Percentiles rank a stretch among this genome's conserved stretches.
phyloP scores from a whole-genome alignment of 2,113 vertebrate genomes.

The Megaleporinus macrocephalus region DNA sequence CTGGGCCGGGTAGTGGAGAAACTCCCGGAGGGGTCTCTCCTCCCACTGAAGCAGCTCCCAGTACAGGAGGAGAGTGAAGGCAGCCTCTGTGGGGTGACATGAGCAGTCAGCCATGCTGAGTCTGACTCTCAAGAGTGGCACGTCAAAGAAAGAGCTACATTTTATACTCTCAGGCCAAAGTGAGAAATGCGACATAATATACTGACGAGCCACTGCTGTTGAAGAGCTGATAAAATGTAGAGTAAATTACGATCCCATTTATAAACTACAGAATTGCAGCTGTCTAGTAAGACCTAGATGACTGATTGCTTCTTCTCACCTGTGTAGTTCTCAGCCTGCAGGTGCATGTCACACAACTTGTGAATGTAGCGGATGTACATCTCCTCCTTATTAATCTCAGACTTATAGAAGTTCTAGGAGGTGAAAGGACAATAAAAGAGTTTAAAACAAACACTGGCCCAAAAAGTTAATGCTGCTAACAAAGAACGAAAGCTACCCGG shows the following conservation, averaged over 20 bases:
- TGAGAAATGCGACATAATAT: background rate
- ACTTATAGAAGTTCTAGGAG: constrained; percentile 96
- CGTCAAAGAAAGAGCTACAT: background rate
- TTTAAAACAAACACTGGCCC: background rate
- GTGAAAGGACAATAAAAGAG: background rate
- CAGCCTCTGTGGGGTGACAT: constrained; percentile 85
- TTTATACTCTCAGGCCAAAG: no score
- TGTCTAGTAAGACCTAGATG: background rate
- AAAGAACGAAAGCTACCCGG: background rate
- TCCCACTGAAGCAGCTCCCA: constrained; percentile 98
- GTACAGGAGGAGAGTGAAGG: constrained; percentile 95
- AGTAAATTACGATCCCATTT: background rate
- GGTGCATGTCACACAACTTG: constrained; percentile 97
- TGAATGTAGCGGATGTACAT: constrained; percentile 99
- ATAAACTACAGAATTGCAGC: background rate
- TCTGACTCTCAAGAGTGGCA: background rate
- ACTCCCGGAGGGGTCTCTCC: constrained; percentile 90
- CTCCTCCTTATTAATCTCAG: constrained; percentile 98
- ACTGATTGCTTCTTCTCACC: constrained; percentile 67
- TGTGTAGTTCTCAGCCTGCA: constrained; percentile 97
- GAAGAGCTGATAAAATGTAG: background rate
- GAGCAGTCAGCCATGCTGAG: background rate
- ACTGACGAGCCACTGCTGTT: background rate
- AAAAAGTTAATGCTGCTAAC: background rate
- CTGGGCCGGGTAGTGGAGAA: constrained; percentile 95